phyloP scores from a whole-genome alignment of 2,113 vertebrate genomes.

The Monopterus albus region DNA sequence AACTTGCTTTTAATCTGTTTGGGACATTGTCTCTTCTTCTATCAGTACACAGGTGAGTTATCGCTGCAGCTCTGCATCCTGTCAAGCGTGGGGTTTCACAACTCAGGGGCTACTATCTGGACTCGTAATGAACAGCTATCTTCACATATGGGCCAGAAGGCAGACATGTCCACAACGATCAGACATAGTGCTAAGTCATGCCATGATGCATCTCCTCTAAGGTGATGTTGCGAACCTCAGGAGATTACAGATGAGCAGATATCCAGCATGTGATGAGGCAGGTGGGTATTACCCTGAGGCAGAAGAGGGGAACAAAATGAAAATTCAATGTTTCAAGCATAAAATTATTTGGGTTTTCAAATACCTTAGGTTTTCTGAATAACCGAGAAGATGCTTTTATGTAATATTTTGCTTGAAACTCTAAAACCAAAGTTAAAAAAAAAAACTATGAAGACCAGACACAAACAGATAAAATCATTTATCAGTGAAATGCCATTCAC shows the following conservation, averaged over 20 bases:
- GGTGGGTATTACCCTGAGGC: constrained; percentile 22
- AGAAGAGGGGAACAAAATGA: constrained; percentile 4
- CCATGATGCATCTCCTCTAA: constrained; percentile 34
- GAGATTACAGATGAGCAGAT: constrained; percentile 62
- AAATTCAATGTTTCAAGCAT: constrained; percentile 16
- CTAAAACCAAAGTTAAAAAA: constrained; percentile 26
- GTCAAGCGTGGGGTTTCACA: constrained; percentile 82
- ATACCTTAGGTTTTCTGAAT: constrained; percentile 19
- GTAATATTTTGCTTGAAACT: constrained; percentile 31
- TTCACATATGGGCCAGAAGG: constrained; percentile 64
- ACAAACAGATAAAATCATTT: constrained; percentile 45
- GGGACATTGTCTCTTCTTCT: constrained; percentile 69
- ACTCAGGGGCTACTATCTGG: constrained; percentile 76
- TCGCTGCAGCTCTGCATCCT: constrained; percentile 72
- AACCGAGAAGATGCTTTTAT: constrained; percentile 18
- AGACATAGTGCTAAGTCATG: constrained; percentile 44
- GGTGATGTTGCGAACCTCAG: constrained; percentile 65
- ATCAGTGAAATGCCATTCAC: not conserved
- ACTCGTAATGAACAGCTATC: constrained; percentile 47
- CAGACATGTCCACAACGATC: constrained; percentile 63
- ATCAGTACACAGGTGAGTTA: constrained; percentile 78
- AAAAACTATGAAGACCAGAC: constrained; percentile 41
- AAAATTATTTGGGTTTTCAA: constrained; percentile 51
- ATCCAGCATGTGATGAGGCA: constrained; percentile 33
- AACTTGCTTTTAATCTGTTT: constrained; percentile 72